Evolutionary conservation across 92 coral and sea anemone species (phyloP).

Genomic region (Pocillopora meandrina): DNA sequence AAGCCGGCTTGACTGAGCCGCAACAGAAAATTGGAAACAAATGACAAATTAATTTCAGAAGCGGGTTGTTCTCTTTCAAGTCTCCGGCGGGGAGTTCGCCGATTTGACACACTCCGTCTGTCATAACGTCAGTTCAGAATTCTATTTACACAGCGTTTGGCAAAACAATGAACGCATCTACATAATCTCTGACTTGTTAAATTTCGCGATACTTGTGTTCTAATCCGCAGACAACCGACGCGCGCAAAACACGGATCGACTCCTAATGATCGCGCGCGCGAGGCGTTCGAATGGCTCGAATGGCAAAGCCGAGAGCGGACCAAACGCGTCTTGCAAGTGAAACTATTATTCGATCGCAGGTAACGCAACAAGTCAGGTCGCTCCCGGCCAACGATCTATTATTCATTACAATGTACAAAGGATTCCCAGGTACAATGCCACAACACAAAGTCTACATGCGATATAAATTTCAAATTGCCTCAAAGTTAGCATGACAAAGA

Average conservation of each 20-base stretch:
- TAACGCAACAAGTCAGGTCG: constrained; percentile 56
- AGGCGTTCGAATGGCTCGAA: not conserved
- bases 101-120: constrained; percentile 42
- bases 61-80: constrained; percentile 12
- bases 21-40: constrained; percentile 41
- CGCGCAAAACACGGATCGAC: constrained; percentile 28
- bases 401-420: constrained; percentile 92
- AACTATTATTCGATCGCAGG: constrained; percentile 39
- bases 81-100: constrained; percentile 30
- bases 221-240: constrained; percentile 15
- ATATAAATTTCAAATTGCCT: constrained; percentile 73
- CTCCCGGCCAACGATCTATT: constrained; percentile 67
- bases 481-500: constrained; percentile 90
- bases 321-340: constrained; percentile 52
- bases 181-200: constrained; percentile 54
- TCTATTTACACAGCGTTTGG: constrained; percentile 52
- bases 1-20: constrained; percentile 22
- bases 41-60: constrained; percentile 30
- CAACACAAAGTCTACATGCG: constrained; percentile 75
- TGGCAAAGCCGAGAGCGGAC: constrained; percentile 8
- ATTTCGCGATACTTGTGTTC: constrained; percentile 43
- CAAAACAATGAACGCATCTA: constrained; percentile 48
- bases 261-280: constrained; percentile 5
- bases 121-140: constrained; percentile 43
- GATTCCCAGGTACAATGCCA: constrained; percentile 67